Conservation (phyloP, 2,113 vertebrate species). For the Eurystomus gularis region DNA sequence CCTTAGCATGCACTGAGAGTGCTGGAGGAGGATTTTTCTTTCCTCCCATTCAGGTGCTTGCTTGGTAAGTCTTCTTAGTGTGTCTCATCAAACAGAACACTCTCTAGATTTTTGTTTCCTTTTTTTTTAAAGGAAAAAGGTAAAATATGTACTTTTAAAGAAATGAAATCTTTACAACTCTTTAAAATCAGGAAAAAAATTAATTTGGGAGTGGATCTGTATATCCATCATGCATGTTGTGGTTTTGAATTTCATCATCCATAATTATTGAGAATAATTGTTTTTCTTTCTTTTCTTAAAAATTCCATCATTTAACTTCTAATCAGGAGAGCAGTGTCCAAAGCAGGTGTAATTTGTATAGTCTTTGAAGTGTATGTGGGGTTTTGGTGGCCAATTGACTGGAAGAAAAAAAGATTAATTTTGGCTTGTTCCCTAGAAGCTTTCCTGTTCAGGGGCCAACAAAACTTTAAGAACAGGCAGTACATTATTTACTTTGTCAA, state of each 20-base stretch:
- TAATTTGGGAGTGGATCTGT: neutral
- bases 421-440: neutral
- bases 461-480: conserved; percentile 6
- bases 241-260: neutral
- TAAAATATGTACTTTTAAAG: neutral
- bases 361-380: neutral
- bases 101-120: neutral
- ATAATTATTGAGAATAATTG: neutral
- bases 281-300: neutral
- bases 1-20: too few species aligned
- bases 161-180: neutral
- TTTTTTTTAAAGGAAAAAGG: neutral
- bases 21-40: neutral
- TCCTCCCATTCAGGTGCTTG: neutral
- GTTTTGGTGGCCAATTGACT: neutral
- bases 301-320: neutral
- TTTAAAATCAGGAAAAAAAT: neutral
- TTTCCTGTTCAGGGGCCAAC: neutral
- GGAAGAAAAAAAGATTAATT: neutral
- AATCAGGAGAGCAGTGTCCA: neutral
- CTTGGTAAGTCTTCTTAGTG: neutral
- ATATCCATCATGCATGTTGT: neutral
- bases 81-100: neutral
- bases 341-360: neutral
- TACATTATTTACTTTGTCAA: conserved; percentile 21